Base-by-base conservation (phyloP, 2,113 vertebrate genomes). In the Cyanoramphus novaezelandiae region DNA sequence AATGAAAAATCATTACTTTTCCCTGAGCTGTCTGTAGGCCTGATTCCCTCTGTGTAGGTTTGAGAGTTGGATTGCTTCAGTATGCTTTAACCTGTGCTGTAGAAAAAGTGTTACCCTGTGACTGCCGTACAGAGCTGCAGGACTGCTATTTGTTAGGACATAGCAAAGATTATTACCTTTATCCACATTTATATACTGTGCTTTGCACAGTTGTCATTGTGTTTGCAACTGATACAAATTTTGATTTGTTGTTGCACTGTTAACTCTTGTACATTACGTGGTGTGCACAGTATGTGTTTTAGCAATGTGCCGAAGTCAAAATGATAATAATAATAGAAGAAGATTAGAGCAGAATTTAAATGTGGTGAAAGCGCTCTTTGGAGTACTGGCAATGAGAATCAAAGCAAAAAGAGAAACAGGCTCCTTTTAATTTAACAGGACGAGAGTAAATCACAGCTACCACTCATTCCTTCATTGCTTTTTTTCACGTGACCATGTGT, bases 271-370 rank as follows among this genome's bases (percentile, higher is more conserved):
- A 84, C 29, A 52, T 92, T 87, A 92, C 8, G 18, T 91, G 47
- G 21, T 90, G 65, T 96, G 47, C 90, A 77, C 41, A 95, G 64
- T 33, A 53, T 53, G 60, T 95, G 49, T 96, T 95, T 96, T 88
- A 97, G 53, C 43, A 86, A 80, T 71, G 59, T 92, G 74, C 72
- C 86, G 88, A 94, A 95, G 71, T 95, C 49, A 95, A 94, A 97
- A 91, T 57, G 1, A 31, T 70, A 15, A 77, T 49, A 23, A 64
- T 91, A 95, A 47, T 86, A 94, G 82, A 74, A 93, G 28, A 39
- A 70, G 44, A 77, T 92, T 67, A 88, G 24, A 59, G 65, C 92
- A 84, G 80, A 91, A 91, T 93, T 96, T 60, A 84, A 90, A 90
- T 78, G 55, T 64, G 31, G 29, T 88, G 57, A 82, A 96, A 95